Conservation (phyloP, 1,140 invertebrate genomes). For the Drosophila sucinea region DNA sequence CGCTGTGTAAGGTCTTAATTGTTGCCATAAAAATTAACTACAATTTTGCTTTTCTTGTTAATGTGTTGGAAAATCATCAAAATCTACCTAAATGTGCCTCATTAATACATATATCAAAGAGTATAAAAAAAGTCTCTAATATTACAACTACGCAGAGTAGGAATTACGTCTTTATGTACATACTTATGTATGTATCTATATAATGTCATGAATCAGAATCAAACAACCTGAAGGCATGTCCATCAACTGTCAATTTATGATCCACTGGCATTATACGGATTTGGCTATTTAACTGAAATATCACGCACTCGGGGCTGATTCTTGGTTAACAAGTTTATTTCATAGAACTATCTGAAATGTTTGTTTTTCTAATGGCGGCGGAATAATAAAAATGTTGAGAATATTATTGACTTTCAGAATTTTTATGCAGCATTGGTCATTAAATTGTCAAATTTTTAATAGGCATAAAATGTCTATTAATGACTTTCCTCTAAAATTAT, state of each 20-base stretch:
- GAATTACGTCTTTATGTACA: no score
- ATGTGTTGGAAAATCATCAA: constrained; percentile 14
- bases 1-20: constrained; percentile 26
- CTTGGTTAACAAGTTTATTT: constrained; percentile 26
- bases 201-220: constrained; percentile 3
- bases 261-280: neutral
- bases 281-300: constrained; percentile 22
- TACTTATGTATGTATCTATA: no score
- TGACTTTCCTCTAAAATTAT: neutral
- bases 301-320: constrained; percentile 20
- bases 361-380: neutral
- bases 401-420: constrained; percentile 1
- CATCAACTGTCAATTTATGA: constrained; percentile 7
- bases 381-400: neutral
- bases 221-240: constrained; percentile 5
- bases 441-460: constrained; percentile 11
- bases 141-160: neutral
- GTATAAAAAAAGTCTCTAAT: neutral
- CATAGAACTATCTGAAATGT: neutral
- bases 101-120: constrained; percentile 5
- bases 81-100: constrained; percentile 1
- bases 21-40: constrained; percentile 42
- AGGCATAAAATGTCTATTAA: neutral
- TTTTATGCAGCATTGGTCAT: neutral
- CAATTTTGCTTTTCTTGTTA: constrained; percentile 24